phyloP scores from a whole-genome alignment of 2,888 invertebrate genomes.

The Drosophila colorata region DNA sequence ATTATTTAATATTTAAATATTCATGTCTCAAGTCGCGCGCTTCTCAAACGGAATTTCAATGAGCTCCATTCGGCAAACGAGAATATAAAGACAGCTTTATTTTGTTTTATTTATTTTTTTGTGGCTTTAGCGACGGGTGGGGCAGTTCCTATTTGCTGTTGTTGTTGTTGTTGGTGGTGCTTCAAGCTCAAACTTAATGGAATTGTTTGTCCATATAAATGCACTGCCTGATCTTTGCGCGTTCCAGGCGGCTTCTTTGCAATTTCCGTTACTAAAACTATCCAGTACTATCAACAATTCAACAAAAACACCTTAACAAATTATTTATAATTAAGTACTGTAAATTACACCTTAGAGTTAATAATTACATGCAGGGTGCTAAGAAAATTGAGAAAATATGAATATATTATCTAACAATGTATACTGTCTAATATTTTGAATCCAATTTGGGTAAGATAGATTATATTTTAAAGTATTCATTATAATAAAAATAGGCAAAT shows the following conservation, averaged over 20 bases:
- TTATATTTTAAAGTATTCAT: neutral
- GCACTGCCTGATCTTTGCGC: conserved; percentile 1
- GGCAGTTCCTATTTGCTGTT: conserved; percentile 2
- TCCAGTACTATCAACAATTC: too few species aligned
- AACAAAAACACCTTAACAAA: conserved; percentile 13
- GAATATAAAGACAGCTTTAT: conserved; percentile 30
- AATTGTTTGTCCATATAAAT: conserved; percentile 5
- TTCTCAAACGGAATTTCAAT: conserved; percentile 51
- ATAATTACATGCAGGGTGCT: conserved; percentile 5
- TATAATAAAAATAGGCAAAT: neutral
- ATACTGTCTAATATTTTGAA: neutral
- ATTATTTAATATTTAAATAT: conserved; percentile 64
- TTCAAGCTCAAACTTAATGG: neutral
- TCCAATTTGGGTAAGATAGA: neutral
- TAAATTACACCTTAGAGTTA: conserved; percentile 13
- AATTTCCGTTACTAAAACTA: conserved; percentile 5
- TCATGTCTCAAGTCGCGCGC: conserved; percentile 35
- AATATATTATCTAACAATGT: neutral
- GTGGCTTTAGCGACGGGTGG: conserved; percentile 7
- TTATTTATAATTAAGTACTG: conserved; percentile 7
- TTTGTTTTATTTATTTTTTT: conserved; percentile 6
- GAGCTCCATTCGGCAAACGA: conserved; percentile 15
- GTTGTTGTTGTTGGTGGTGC: neutral
- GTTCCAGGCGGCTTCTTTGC: neutral
- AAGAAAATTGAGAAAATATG: neutral